These are phyloP conservation scores for Myoxocephalus aenaeus DNA, from an alignment of 2,797 vertebrate genomes.

Conservation along the genomic window DNA sequence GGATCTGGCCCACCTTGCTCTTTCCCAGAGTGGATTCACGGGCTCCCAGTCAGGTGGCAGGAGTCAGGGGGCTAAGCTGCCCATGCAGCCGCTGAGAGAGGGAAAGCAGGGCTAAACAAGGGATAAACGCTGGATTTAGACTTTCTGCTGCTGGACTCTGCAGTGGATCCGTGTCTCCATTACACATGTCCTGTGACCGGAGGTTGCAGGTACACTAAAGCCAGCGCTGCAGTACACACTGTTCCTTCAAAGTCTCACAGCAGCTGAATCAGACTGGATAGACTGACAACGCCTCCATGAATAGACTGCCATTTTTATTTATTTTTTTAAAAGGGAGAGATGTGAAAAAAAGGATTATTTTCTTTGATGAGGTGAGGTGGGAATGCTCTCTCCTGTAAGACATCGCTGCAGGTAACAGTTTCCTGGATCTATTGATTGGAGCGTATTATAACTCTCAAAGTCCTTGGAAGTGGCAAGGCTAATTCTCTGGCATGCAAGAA, in stretches of 20 bases:
- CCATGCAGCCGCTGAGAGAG: conserved; percentile 64
- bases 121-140: conserved; percentile 82
- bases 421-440: conserved; percentile 63
- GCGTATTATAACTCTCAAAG: conserved; percentile 43
- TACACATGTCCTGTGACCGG: conserved; percentile 56
- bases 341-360: conserved; percentile 29
- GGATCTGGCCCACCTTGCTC: conserved; percentile 73
- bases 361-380: conserved; percentile 52
- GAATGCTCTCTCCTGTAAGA: conserved; percentile 45
- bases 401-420: conserved; percentile 57
- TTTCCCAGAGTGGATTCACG: conserved; percentile 67
- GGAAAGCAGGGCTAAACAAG: conserved; percentile 77
- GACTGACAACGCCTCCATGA: conserved; percentile 32
- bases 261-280: conserved; percentile 32
- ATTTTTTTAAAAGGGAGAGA: not conserved
- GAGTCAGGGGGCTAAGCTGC: conserved; percentile 74
- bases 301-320: conserved; percentile 38
- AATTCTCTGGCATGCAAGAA: conserved; percentile 42
- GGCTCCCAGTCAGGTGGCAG: conserved; percentile 72
- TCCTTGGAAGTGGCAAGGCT: conserved; percentile 56
- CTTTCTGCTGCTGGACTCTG: conserved; percentile 62
- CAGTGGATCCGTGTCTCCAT: conserved; percentile 67
- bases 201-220: conserved; percentile 47
- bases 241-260: conserved; percentile 34
- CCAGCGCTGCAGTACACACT: conserved; percentile 21